Evolutionary conservation across 2,797 vertebrate genomes (phyloP).

Genomic region (Platyrinchus mystaceus): DNA sequence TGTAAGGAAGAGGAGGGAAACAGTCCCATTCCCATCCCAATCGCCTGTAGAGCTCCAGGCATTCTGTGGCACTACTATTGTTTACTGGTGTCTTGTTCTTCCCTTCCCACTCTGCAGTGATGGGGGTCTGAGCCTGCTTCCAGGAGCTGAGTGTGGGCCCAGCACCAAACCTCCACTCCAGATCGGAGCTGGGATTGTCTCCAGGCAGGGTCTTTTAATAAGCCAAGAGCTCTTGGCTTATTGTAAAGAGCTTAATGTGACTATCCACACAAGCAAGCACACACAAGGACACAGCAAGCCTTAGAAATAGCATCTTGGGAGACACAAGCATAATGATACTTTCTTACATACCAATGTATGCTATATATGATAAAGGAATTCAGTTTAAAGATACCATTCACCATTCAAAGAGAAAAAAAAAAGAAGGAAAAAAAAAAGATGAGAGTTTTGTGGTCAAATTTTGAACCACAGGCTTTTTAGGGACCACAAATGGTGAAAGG

Average conservation of each 20-base stretch:
- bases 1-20: background rate
- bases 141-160: background rate
- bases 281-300: background rate
- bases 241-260: background rate
- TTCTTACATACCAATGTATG: background rate
- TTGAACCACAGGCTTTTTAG: background rate
- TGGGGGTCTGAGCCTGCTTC: background rate
- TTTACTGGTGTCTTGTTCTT: background rate
- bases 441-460: background rate
- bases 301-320: background rate
- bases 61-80: rapidly evolving
- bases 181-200: background rate
- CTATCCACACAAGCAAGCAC: background rate
- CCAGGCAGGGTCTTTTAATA: background rate
- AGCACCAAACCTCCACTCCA: background rate
- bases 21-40: background rate
- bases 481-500: background rate
- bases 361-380: background rate
- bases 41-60: background rate
- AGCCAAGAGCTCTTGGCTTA: background rate
- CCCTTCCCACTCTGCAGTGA: background rate
- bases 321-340: background rate
- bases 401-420: background rate
- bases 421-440: too few relatives aligned
- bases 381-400: background rate